Evolutionary conservation across 1,140 invertebrate species (phyloP), one percentile per base, ranked within the genome.

Genomic region (Philopotamus ludificatus): DNA sequence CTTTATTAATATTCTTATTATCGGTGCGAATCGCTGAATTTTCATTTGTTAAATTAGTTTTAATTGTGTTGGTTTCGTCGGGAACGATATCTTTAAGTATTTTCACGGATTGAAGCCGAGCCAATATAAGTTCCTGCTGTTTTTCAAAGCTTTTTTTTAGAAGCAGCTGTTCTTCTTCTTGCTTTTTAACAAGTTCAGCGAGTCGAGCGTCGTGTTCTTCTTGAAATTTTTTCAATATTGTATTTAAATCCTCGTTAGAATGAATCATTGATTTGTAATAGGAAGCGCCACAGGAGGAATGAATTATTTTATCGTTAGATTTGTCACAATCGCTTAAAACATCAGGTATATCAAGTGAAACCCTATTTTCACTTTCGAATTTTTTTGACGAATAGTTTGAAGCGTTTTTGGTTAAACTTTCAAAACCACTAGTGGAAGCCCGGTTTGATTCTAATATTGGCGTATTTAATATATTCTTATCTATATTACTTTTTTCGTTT

Each of bases 121-220:
- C 77, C 42, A 84, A 74, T 16, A 86, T 69, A 57, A 82, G 73
- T 61, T 79, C 77, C 65, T 86, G 84, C 67, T 86, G 85, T 42
- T 82, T 82, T 59, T 85, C 82, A 71, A 86, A 86, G 25, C 83
- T 78, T 66, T 85, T 79, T 67, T 85, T 82, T 42, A 87, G 74
- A 1, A 81, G 71, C 15, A 79, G 71, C 67, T 86, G 84, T 68
- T 86, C 85, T 9, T 76, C 79, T 58, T 82, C 81, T 68, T 87
- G 84, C 34, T 83, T 82, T 51, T 81, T 78, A 2, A 86, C 74
- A 45, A 87, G 68, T 34, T 78, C 81, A 0, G 74, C 73, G 82
- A 86, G 84, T 73, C 86, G 81, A 23, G 77, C 76, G n/a, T 83
- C 77, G 65, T 86, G 84, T 60, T 84, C 79, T 45, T 83, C 82